Percentiles rank a stretch among this genome's conserved stretches.
Conservation (phyloP, 2,888 invertebrate genomes). For the Cryptocheilus praepositus region DNA sequence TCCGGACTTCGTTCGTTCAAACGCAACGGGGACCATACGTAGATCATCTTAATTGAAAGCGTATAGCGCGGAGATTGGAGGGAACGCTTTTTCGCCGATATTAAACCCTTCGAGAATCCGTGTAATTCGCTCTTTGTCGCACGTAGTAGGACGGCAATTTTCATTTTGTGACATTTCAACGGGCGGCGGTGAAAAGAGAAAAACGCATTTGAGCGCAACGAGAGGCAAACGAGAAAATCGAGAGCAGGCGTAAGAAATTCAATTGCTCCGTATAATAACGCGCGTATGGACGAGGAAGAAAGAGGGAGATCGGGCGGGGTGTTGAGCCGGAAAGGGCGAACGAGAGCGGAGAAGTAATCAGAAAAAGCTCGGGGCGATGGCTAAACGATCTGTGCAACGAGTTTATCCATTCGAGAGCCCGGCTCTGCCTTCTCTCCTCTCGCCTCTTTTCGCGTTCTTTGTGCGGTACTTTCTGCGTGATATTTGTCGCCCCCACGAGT, state of each 20-base stretch:
- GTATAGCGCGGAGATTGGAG: too few relatives aligned
- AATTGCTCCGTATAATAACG: conserved; percentile 61
- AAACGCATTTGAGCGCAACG: not conserved
- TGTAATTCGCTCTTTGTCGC: too few relatives aligned
- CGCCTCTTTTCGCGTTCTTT: not conserved
- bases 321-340: not conserved
- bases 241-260: conserved; percentile 54
- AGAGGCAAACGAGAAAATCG: not conserved
- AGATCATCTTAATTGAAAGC: too few relatives aligned
- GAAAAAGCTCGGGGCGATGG: conserved; percentile 58
- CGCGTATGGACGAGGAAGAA: conserved; percentile 5
- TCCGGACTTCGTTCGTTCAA: too few relatives aligned
- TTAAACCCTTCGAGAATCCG: too few relatives aligned
- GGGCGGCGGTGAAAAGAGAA: conserved; percentile 5
- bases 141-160: too few relatives aligned
- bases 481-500: conserved; percentile 36
- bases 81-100: too few relatives aligned
- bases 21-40: too few relatives aligned
- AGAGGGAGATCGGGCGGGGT: conserved; percentile 9
- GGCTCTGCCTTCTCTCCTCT: conserved; percentile 18
- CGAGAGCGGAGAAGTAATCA: conserved; percentile 55
- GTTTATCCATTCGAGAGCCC: conserved; percentile 50
- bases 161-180: not conserved
- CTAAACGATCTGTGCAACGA: conserved; percentile 60
- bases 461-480: conserved; percentile 19